Conservation (phyloP, 2,113 vertebrate species). For the Dicerorhinus sumatrensis region DNA sequence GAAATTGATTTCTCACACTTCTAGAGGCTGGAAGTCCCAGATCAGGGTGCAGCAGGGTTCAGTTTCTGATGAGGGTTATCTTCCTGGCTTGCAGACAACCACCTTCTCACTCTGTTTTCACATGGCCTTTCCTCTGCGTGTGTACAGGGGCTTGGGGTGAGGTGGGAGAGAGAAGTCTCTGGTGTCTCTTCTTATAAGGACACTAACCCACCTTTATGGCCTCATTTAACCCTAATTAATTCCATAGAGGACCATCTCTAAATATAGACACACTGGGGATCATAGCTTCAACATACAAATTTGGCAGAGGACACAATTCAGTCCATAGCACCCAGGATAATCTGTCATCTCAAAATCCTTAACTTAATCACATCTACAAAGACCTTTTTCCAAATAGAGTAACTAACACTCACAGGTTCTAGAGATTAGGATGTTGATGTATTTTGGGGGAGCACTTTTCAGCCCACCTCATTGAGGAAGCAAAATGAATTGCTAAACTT, state of each 20-base stretch:
- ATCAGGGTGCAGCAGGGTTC: neutral
- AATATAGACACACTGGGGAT: neutral
- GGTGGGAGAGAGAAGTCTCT: neutral
- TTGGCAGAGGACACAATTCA: neutral
- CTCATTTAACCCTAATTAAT: neutral
- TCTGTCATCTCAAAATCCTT: neutral
- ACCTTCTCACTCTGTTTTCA: neutral
- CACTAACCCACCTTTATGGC: neutral
- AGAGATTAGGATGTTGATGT: neutral
- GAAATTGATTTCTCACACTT: neutral
- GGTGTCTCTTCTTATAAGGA: neutral
- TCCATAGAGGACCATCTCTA: neutral
- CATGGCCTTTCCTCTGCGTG: too few relatives aligned
- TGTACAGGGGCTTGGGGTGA: fast-evolving
- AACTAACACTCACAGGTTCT: neutral
- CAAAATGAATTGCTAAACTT: neutral
- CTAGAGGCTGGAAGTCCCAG: neutral
- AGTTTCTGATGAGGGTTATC: neutral
- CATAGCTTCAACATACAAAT: neutral
- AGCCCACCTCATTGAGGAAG: neutral
- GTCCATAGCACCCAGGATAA: neutral
- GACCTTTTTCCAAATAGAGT: neutral
- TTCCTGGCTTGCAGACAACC: neutral
- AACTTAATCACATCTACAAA: neutral
- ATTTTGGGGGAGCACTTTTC: neutral